Conservation (phyloP, 2,113 vertebrate genomes). For the Neofelis nebulosa region DNA sequence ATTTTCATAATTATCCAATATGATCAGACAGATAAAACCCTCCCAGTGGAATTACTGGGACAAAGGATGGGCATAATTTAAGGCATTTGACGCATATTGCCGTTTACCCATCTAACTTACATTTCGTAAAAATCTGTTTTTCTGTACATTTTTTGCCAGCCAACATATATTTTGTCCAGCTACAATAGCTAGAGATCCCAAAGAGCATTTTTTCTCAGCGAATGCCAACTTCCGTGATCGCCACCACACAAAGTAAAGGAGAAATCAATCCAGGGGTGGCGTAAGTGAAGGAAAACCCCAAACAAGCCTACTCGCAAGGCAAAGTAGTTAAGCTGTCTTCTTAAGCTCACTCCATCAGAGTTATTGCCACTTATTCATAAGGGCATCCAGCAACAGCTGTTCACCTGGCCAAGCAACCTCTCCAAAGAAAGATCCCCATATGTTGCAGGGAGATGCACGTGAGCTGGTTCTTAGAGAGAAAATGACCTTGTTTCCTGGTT, state of each 20-base stretch:
- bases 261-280: slow-evolving; percentile 77
- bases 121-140: not conserved
- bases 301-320: slow-evolving; percentile 72
- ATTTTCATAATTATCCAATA: not conserved
- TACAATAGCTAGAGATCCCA: not conserved
- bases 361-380: slow-evolving; percentile 83
- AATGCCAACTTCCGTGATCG: not conserved
- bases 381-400: slow-evolving; percentile 84
- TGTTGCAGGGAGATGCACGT: slow-evolving; percentile 74
- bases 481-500: slow-evolving; percentile 78
- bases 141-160: not conserved
- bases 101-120: not conserved
- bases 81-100: not conserved
- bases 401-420: slow-evolving; percentile 84
- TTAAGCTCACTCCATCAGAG: slow-evolving; percentile 83
- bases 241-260: slow-evolving; percentile 48
- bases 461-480: slow-evolving; percentile 81
- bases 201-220: slow-evolving; percentile 20
- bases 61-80: not conserved
- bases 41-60: not conserved
- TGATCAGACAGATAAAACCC: not conserved
- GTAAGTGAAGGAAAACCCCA: slow-evolving; percentile 76
- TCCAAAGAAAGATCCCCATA: slow-evolving; percentile 84
- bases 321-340: slow-evolving; percentile 83
- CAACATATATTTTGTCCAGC: slow-evolving; percentile 9